phyloP scores from a whole-genome alignment of 1,140 invertebrate genomes.

The Pachyrhynchus sulphureomaculatus region DNA sequence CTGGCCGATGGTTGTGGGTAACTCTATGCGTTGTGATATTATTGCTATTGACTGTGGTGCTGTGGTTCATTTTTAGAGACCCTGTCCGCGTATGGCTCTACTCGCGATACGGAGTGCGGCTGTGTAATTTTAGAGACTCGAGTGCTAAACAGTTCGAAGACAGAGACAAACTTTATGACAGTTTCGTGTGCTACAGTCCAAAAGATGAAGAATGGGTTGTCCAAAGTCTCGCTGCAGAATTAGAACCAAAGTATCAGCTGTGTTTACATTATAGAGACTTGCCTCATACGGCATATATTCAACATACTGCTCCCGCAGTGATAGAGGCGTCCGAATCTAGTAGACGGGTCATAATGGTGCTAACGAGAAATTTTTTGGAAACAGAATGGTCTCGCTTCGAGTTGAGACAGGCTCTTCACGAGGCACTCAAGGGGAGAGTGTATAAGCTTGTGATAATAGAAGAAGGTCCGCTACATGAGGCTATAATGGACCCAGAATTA shows the following conservation, averaged over 20 bases:
- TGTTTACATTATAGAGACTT: constrained; percentile 86
- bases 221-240: constrained; percentile 76
- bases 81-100: constrained; percentile 84
- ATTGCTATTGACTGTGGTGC: constrained; percentile 69
- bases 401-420: constrained; percentile 80
- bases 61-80: constrained; percentile 82
- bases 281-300: constrained; percentile 69
- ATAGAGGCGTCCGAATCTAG: constrained; percentile 85
- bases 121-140: constrained; percentile 62
- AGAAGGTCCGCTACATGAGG: constrained; percentile 74
- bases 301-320: constrained; percentile 73
- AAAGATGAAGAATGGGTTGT: constrained; percentile 90
- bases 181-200: constrained; percentile 89
- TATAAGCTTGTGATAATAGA: constrained; percentile 86
- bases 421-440: constrained; percentile 78
- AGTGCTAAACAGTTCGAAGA: constrained; percentile 64
- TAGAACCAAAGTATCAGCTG: constrained; percentile 83
- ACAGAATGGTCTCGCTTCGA: constrained; percentile 85
- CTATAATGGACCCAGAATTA: constrained; percentile 83
- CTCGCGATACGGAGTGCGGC: constrained; percentile 79
- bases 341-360: constrained; percentile 73
- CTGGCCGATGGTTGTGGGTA: constrained; percentile 78
- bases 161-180: constrained; percentile 86
- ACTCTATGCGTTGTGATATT: constrained; percentile 74
- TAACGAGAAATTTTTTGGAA: constrained; percentile 82